Evolutionary conservation across 2,113 vertebrate species (phyloP).

Genomic region (Hyperopisus bebe): DNA sequence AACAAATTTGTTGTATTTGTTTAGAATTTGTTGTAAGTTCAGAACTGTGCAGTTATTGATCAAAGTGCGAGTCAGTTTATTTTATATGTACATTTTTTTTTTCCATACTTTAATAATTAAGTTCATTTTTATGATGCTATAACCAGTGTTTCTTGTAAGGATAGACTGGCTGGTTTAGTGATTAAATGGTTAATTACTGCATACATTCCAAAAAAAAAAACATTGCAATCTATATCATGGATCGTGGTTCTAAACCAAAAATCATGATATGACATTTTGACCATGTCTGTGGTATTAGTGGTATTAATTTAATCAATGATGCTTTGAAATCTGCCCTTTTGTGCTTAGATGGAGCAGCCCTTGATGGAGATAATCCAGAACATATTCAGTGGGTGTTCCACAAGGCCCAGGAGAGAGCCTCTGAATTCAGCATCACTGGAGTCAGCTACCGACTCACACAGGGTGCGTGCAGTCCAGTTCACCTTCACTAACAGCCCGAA

Average conservation of each 20-base stretch:
- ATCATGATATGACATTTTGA: not conserved
- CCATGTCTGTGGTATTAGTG: not conserved
- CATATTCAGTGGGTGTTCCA: slow-evolving; percentile 97
- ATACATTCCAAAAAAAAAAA: not conserved
- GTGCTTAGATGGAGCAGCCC: slow-evolving; percentile 63
- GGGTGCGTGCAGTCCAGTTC: slow-evolving; percentile 58
- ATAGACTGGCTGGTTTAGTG: not conserved
- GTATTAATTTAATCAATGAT: not conserved
- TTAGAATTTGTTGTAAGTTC: not conserved
- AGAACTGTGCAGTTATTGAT: not conserved
- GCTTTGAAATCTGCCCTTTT: too few species aligned
- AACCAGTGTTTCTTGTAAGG: too few species aligned
- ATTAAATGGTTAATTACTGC: not conserved
- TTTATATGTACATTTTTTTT: too few species aligned
- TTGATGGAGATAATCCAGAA: slow-evolving; percentile 90
- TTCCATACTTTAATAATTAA: too few species aligned
- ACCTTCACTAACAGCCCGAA: not conserved
- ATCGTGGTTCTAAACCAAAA: not conserved
- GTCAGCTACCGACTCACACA: slow-evolving; percentile 91
- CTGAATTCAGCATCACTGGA: slow-evolving; percentile 85
- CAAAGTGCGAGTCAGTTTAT: too few species aligned
- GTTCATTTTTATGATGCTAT: too few species aligned
- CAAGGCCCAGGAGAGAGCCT: slow-evolving; percentile 79
- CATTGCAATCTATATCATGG: not conserved
- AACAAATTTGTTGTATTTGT: too few species aligned